Evolutionary conservation across 1,140 invertebrate species (phyloP).

Genomic region (Drosophila azteca): DNA sequence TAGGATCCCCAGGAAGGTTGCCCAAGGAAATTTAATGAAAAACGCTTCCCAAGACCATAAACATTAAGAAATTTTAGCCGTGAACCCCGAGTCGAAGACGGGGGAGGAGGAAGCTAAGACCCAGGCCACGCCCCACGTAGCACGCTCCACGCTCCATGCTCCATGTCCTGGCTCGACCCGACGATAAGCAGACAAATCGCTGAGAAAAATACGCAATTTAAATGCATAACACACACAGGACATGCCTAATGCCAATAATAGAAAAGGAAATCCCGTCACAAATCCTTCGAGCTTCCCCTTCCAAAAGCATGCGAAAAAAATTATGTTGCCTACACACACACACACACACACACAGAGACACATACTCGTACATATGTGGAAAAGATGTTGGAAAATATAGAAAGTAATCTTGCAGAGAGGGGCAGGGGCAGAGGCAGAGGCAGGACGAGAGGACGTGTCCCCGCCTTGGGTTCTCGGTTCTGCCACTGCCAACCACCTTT

Average conservation of each 20-base stretch:
- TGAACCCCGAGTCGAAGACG: background rate
- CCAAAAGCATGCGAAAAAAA: constrained; percentile 71
- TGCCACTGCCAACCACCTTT: constrained; percentile 66
- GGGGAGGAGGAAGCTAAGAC: background rate
- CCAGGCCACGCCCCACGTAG: constrained; percentile 14
- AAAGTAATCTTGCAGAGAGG: constrained; percentile 72
- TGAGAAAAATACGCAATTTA: constrained; percentile 84
- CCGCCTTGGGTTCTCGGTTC: constrained; percentile 3
- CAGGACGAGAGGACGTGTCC: constrained; percentile 1
- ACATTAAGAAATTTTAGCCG: constrained; percentile 78
- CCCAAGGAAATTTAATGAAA: constrained; percentile 73
- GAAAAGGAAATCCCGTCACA: constrained; percentile 84
- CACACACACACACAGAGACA: constrained; percentile 10
- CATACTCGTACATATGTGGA: constrained; percentile 29
- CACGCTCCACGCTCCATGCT: no score
- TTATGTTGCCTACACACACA: constrained; percentile 60
- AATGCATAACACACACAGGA: constrained; percentile 84
- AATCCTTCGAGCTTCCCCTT: constrained; percentile 70
- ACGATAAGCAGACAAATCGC: constrained; percentile 83
- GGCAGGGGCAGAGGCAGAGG: constrained; percentile 25
- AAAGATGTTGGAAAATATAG: constrained; percentile 76
- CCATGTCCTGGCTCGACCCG: constrained; percentile 49
- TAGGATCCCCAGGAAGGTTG: constrained; percentile 35
- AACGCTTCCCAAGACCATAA: constrained; percentile 73
- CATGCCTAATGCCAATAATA: constrained; percentile 84